Conservation (phyloP, 2,797 vertebrate species). For the Vultur gryphus region DNA sequence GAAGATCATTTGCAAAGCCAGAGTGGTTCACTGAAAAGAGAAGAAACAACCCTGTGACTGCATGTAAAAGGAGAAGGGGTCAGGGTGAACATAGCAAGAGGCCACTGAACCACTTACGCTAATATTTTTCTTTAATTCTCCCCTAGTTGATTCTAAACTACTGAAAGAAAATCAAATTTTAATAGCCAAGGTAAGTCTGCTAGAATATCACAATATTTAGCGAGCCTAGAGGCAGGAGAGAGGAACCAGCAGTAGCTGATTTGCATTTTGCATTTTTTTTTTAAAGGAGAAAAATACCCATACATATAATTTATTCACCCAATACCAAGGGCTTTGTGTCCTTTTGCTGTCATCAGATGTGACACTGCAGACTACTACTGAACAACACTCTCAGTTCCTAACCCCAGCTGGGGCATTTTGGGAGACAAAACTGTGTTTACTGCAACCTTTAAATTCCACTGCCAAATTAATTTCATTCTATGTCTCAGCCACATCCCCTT, state of each 20-base stretch:
- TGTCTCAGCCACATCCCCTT: not conserved
- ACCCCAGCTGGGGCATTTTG: not conserved
- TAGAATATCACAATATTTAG: not conserved
- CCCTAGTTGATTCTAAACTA: not conserved
- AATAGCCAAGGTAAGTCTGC: not conserved
- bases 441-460: not conserved
- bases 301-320: not conserved
- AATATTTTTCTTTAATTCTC: conserved; percentile 25
- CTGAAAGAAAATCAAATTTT: not conserved
- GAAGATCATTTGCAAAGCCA: not conserved
- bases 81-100: not conserved
- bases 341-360: not conserved
- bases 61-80: not conserved
- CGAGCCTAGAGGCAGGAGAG: not conserved
- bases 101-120: not conserved
- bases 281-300: not conserved
- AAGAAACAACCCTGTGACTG: not conserved
- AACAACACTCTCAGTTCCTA: not conserved
- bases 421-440: not conserved
- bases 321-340: not conserved
- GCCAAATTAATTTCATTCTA: not conserved
- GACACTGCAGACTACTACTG: not conserved
- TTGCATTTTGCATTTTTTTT: not conserved
- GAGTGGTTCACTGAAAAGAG: not conserved
- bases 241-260: not conserved